phyloP scores from a whole-genome alignment of 2,797 vertebrate species.

The Basileuterus tristriatus region DNA sequence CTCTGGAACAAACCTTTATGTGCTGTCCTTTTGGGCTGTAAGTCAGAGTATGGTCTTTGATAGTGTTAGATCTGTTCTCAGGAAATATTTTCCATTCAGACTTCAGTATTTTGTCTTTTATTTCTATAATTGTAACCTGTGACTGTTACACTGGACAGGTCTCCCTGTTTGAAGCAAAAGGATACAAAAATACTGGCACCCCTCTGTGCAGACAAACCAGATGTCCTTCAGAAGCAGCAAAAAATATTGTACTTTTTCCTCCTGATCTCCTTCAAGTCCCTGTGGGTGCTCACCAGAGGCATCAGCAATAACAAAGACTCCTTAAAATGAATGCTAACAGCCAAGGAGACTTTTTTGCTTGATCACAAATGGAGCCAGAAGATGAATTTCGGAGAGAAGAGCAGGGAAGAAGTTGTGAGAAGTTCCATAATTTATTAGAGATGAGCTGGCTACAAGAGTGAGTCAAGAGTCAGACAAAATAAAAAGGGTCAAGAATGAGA shows the following conservation, averaged over 20 bases:
- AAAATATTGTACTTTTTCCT: background rate
- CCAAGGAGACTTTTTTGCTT: constrained; percentile 3
- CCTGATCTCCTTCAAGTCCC: background rate
- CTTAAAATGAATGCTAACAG: constrained; percentile 13
- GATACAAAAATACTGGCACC: background rate
- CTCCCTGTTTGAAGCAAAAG: background rate
- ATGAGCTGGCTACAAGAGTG: background rate
- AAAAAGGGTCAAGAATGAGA: constrained; percentile 13
- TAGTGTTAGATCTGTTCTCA: background rate
- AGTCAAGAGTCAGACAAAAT: background rate
- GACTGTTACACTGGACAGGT: background rate
- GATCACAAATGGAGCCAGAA: background rate
- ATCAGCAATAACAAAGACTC: background rate
- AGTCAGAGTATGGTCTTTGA: background rate
- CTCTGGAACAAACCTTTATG: background rate
- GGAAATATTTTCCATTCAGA: background rate
- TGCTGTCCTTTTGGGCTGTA: background rate
- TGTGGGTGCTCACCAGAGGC: background rate
- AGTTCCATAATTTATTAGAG: background rate
- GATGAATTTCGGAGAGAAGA: background rate
- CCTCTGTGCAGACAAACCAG: background rate
- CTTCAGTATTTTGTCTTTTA: background rate
- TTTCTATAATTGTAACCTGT: background rate
- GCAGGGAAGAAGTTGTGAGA: background rate
- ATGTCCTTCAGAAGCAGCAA: background rate